phyloP scores from a whole-genome alignment of 2,113 vertebrate species.

The Ochotona curzoniae region DNA sequence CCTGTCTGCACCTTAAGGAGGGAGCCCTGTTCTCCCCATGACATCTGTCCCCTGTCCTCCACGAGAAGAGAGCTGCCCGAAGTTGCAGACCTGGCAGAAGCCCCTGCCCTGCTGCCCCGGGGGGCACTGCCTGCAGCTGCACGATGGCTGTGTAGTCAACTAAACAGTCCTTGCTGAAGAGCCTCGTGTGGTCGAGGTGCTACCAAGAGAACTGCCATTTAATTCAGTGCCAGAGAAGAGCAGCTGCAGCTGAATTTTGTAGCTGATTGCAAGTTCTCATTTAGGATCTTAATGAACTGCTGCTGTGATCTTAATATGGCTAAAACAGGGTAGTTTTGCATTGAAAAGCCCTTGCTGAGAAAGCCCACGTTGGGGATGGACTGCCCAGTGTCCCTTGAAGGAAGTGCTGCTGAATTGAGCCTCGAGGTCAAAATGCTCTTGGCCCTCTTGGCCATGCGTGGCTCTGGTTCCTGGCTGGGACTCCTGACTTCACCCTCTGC shows the following conservation, averaged over 20 bases:
- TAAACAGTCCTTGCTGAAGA: slow-evolving; percentile 11
- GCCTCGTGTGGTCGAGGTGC: neutral
- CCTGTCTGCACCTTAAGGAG: neutral
- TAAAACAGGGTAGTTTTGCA: neutral
- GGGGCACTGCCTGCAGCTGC: too few species aligned
- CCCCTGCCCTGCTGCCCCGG: neutral
- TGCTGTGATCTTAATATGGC: neutral
- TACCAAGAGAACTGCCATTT: neutral
- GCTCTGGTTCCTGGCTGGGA: too few species aligned
- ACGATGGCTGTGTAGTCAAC: neutral
- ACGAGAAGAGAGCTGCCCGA: neutral
- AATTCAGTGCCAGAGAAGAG: neutral
- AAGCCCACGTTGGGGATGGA: neutral
- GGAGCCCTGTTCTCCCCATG: neutral
- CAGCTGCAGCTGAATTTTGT: neutral
- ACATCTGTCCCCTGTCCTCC: neutral
- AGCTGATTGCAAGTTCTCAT: slow-evolving; percentile 53
- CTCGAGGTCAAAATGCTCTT: too few species aligned
- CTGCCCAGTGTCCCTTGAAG: neutral
- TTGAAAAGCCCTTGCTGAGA: neutral
- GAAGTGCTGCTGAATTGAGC: neutral
- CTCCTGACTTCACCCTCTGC: too few species aligned
- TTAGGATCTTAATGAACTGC: slow-evolving; percentile 12
- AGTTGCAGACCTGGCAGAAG: neutral
- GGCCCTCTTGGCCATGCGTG: too few species aligned